These are phyloP conservation scores for Phortica variegata DNA, from an alignment of 1,140 invertebrate species.

Conservation along the genomic window DNA sequence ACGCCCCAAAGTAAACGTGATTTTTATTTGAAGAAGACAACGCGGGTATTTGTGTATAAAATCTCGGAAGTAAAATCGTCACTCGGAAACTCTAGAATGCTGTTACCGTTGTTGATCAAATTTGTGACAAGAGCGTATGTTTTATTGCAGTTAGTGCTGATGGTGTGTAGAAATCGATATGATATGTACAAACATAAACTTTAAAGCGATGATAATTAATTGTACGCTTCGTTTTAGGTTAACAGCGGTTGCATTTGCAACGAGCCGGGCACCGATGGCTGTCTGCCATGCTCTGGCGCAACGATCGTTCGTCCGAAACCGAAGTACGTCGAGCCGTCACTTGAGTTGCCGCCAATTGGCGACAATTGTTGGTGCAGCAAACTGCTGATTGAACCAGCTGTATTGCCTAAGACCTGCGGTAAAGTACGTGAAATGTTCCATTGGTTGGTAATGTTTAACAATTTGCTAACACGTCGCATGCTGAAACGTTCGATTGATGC, in stretches of 20 bases:
- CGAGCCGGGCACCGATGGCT: constrained; percentile 52
- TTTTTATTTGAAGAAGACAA: no score
- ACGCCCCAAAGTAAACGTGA: no score
- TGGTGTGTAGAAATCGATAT: neutral
- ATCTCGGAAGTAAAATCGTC: constrained; percentile 3
- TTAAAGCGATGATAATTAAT: neutral
- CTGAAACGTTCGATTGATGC: constrained; percentile 43
- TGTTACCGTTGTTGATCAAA: neutral
- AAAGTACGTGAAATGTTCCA: constrained; percentile 54
- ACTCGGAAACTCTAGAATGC: neutral
- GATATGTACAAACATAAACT: neutral
- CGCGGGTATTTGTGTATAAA: no score
- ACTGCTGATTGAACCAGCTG: constrained; percentile 45
- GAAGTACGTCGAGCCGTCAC: constrained; percentile 28
- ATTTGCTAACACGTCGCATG: constrained; percentile 40
- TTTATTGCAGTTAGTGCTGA: no score
- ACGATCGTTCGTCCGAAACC: constrained; percentile 35
- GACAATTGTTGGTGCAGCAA: constrained; percentile 52
- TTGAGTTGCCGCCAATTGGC: constrained; percentile 43
- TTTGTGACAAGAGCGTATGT: neutral
- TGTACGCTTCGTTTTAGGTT: constrained; percentile 9
- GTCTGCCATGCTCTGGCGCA: constrained; percentile 32
- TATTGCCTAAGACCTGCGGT: constrained; percentile 42
- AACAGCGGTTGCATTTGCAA: constrained; percentile 1
- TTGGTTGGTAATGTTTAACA: constrained; percentile 43